Conservation (phyloP, 2,888 invertebrate species). For the Hypomecis atomaria region DNA sequence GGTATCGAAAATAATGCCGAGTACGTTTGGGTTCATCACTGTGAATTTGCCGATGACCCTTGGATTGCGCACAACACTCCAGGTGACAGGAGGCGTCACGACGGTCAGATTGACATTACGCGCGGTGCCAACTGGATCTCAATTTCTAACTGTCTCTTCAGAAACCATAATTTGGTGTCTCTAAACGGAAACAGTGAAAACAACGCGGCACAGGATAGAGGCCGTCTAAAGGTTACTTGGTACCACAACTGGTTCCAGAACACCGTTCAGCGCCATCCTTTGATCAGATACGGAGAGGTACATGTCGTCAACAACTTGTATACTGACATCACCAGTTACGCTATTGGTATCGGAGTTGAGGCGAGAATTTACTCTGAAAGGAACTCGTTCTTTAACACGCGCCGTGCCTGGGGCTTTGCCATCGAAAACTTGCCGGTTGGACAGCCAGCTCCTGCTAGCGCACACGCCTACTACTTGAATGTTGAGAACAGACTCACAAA, state of each 20-base stretch:
- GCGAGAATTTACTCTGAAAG: constrained; percentile 20
- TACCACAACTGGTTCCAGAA: constrained; percentile 27
- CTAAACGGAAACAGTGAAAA: constrained; percentile 31
- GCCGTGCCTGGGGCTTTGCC: constrained; percentile 19
- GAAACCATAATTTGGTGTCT: constrained; percentile 31
- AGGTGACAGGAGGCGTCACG: constrained; percentile 29
- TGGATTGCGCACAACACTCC: constrained; percentile 24
- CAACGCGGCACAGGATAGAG: constrained; percentile 7
- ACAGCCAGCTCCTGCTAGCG: constrained; percentile 1
- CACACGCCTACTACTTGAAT: neutral
- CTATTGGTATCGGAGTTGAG: constrained; percentile 10
- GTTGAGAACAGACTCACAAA: constrained; percentile 6
- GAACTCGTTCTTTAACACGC: constrained; percentile 17
- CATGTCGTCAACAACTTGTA: constrained; percentile 32
- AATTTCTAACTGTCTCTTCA: constrained; percentile 36
- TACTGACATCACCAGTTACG: constrained; percentile 24
- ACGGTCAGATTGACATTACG: constrained; percentile 34
- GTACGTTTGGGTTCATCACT: constrained; percentile 34
- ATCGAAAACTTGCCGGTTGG: constrained; percentile 7
- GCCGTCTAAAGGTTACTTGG: constrained; percentile 13
- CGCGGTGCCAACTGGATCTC: constrained; percentile 25
- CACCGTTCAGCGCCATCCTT: constrained; percentile 24
- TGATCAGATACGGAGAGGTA: constrained; percentile 25
- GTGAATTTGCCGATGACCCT: constrained; percentile 37
- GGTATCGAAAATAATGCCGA: constrained; percentile 8